phyloP scores from a whole-genome alignment of 2,797 vertebrate genomes.

The Sebastes hopkinsi region DNA sequence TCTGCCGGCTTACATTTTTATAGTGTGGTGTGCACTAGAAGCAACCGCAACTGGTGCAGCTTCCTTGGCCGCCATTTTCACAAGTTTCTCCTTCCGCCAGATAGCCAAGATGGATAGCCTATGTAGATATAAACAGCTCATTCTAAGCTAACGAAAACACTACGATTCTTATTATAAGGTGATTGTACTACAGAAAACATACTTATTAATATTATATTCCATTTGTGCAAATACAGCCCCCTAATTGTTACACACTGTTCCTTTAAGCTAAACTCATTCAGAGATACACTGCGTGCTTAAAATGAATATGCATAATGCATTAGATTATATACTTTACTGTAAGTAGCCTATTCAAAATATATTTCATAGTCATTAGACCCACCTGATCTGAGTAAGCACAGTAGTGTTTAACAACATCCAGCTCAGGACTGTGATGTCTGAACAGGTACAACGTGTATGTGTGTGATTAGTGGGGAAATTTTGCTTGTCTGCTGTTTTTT shows the following conservation, averaged over 20 bases:
- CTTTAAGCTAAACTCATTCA: not conserved
- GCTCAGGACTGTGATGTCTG: not conserved
- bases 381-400: slow-evolving; percentile 7
- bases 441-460: not conserved
- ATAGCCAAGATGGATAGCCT: not conserved
- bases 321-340: not conserved
- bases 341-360: not conserved
- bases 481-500: slow-evolving; percentile 53
- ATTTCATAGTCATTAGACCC: not conserved
- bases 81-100: not conserved
- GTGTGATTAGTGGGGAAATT: slow-evolving; percentile 30
- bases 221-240: not conserved
- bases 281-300: not conserved
- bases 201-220: not conserved
- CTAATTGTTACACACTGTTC: not conserved
- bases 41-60: not conserved
- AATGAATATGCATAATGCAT: not conserved
- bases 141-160: no score
- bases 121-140: no score
- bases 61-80: not conserved
- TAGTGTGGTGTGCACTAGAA: not conserved
- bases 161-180: not conserved
- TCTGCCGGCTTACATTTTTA: not conserved
- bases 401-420: not conserved
- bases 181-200: not conserved